Conservation (phyloP, 2,888 invertebrate genomes). For the Patella caerulea region DNA sequence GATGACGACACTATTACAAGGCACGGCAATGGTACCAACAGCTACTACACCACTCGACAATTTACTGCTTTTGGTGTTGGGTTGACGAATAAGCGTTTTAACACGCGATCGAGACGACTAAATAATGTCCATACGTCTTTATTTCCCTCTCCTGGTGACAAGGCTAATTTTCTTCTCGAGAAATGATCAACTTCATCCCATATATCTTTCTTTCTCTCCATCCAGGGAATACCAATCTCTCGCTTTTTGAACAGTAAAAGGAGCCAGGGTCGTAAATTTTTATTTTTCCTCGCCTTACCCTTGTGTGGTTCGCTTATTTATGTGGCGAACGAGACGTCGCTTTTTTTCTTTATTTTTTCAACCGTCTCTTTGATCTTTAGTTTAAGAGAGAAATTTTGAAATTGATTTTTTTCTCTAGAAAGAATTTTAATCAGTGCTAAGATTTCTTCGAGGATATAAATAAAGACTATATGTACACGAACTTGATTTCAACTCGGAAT, state of each 20-base stretch:
- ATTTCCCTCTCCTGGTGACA: slow-evolving; percentile 3
- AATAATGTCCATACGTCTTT: slow-evolving; percentile 7
- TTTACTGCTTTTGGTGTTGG: not conserved
- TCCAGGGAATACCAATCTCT: slow-evolving; percentile 6
- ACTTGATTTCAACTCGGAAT: no score
- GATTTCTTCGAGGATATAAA: not conserved
- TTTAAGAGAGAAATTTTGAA: not conserved
- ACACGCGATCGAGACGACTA: slow-evolving; percentile 4
- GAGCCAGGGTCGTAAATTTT: slow-evolving; percentile 5
- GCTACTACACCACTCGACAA: not conserved
- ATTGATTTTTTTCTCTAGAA: slow-evolving; percentile 1
- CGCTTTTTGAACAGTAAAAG: slow-evolving; percentile 9
- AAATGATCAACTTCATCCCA: slow-evolving; percentile 7
- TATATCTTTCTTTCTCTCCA: slow-evolving; percentile 7
- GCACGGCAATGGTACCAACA: no score
- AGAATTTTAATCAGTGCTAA: slow-evolving; percentile 10
- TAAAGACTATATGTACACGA: no score
- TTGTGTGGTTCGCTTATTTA: slow-evolving; percentile 10
- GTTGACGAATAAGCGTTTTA: not conserved
- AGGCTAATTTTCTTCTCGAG: slow-evolving; percentile 9
- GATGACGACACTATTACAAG: no score
- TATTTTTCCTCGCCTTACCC: slow-evolving; percentile 5
- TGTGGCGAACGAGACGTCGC: slow-evolving; percentile 7
- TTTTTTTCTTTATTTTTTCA: slow-evolving; percentile 1
- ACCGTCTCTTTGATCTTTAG: not conserved